Conservation (phyloP, 2,888 invertebrate species). For the Miltochrista miniata region DNA sequence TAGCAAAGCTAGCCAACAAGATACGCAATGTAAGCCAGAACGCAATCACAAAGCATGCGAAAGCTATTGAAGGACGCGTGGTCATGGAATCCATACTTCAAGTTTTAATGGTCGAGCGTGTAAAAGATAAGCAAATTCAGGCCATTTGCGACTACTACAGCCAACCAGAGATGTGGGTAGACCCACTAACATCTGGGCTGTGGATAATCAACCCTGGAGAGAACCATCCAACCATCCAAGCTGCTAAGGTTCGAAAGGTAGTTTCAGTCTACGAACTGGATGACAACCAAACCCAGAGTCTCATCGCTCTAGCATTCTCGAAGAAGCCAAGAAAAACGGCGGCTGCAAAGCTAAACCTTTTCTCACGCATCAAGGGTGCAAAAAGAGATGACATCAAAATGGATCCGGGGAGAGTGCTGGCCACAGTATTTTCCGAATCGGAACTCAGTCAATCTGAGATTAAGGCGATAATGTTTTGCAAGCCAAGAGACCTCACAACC, state of each 20-base stretch:
- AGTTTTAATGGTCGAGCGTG: neutral
- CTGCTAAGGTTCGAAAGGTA: neutral
- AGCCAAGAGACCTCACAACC: neutral
- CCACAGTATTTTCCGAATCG: neutral
- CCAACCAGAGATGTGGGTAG: constrained; percentile 8
- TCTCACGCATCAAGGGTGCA: constrained; percentile 1
- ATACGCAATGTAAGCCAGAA: neutral
- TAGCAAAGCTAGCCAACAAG: neutral
- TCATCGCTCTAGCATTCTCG: too few relatives aligned
- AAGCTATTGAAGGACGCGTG: neutral
- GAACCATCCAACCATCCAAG: neutral
- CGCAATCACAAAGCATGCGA: neutral
- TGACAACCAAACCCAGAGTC: constrained; percentile 6
- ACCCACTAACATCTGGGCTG: constrained; percentile 2
- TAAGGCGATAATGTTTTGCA: neutral
- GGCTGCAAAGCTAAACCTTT: constrained; percentile 11
- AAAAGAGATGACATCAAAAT: neutral
- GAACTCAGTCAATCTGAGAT: neutral
- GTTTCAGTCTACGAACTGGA: neutral
- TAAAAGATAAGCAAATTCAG: neutral
- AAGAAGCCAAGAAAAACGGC: neutral
- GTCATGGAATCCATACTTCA: neutral
- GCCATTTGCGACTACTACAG: constrained; percentile 1
- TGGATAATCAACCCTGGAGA: neutral
- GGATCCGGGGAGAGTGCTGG: neutral